These are phyloP conservation scores for Grus americana DNA, from an alignment of 2,113 vertebrate genomes.

Conservation along the genomic window DNA sequence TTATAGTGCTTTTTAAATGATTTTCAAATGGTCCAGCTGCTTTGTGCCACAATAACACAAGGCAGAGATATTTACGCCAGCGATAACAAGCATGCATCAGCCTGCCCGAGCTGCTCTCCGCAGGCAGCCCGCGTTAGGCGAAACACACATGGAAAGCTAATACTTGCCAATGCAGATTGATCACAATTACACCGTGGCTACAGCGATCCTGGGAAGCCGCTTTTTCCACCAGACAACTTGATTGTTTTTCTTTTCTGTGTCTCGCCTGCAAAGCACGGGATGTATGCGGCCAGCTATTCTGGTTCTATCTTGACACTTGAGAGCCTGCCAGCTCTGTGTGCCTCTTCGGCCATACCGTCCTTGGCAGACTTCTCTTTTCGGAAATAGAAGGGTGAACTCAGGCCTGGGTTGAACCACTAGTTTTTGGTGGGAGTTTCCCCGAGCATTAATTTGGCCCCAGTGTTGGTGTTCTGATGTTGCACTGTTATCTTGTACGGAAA, in stretches of 20 bases:
- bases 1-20: conserved; percentile 70
- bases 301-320: conserved; percentile 30
- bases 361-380: background rate
- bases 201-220: background rate
- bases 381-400: background rate
- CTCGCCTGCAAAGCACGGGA: background rate
- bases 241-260: background rate
- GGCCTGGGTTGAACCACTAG: background rate
- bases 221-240: background rate
- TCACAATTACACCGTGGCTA: background rate
- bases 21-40: conserved; percentile 72
- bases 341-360: background rate
- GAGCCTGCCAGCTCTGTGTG: background rate
- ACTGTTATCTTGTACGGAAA: background rate
- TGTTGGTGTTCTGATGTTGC: background rate
- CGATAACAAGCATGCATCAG: conserved; percentile 57
- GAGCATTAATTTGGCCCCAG: background rate
- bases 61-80: conserved; percentile 52
- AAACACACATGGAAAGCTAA: conserved; percentile 11
- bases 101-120: background rate
- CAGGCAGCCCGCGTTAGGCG: background rate
- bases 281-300: fast-evolving
- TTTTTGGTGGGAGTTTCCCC: background rate
- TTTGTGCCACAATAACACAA: conserved; percentile 61
- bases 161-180: conserved; percentile 34